Evolutionary conservation across 2,113 vertebrate genomes (phyloP), one percentile per base, ranked within the genome.

Genomic region (Hylia prasina): DNA sequence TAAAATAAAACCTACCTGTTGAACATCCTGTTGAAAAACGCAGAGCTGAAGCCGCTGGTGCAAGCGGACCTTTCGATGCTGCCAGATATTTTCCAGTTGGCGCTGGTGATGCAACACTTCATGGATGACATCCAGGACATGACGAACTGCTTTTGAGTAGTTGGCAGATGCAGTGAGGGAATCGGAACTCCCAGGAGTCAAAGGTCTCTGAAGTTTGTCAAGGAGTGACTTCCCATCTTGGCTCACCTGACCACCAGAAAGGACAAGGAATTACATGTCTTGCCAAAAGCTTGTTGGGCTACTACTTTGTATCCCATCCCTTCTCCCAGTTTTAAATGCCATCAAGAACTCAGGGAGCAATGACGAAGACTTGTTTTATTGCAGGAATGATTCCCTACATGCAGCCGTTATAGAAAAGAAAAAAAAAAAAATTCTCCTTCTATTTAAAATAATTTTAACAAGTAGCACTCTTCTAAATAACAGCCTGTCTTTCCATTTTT

Each of bases 51-150:
- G 98, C 25, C 99, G 96, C 93, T 99, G 99, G 94, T 99, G 99
- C 23, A 99, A 98, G 47, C 99, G 99, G 42, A 99, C 99, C 94
- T 99, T 99, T 51, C 99, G 99, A 94, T 99, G 99, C 94, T 99
- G 99, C 99, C 99, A 99, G 95, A 99, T 99, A 97, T 99, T 99
- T 89, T 99, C 99, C 56, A 99, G 98, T 88, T 99, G 99, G 91
- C 99, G 98, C 97, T 99, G 99, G 97, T 99, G 99, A 94, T 99
- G 99, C 86, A 99, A 96, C 27, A 99, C 99, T 96, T 99, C 99
- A 15, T 99, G 99, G 96, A 99, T 99, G 92, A 99, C 98, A 61
- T 99, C 99, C 35, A 99, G 98, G 54, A 99, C 99, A 1, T 99
- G 99, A 97, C 99, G 99, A 78, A 99, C 99, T 0, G 99, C 99